These are phyloP conservation scores for Mycalesis mineus DNA, from an alignment of 2,888 invertebrate species.

Conservation along the genomic window DNA sequence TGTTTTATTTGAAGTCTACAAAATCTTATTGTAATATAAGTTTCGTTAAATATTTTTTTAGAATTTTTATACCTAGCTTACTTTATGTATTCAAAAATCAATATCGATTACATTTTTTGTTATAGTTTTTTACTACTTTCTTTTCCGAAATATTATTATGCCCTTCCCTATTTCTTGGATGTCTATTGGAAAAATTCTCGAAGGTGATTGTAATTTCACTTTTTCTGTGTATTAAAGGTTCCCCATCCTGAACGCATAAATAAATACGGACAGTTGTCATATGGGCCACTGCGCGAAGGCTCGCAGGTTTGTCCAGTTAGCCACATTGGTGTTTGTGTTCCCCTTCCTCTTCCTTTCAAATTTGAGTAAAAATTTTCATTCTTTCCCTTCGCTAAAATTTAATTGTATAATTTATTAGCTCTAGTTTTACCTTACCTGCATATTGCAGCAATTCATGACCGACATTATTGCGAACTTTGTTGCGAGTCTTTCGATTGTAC, in stretches of 20 bases:
- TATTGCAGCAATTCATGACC: conserved; percentile 53
- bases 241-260: conserved; percentile 80
- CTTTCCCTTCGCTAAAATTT: conserved; percentile 16
- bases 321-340: conserved; percentile 75
- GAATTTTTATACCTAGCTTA: conserved; percentile 19
- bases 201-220: conserved; percentile 58
- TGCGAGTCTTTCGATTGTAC: conserved; percentile 7
- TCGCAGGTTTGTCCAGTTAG: conserved; percentile 80
- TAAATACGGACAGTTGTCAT: conserved; percentile 82
- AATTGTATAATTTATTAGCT: conserved; percentile 10
- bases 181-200: conserved; percentile 39
- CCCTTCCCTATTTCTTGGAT: conserved; percentile 59
- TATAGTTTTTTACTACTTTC: conserved; percentile 51
- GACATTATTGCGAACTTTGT: conserved; percentile 6
- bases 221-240: conserved; percentile 82
- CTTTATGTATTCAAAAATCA: conserved; percentile 24
- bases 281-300: conserved; percentile 83
- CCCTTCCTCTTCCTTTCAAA: conserved; percentile 61
- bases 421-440: conserved; percentile 37
- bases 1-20: conserved; percentile 17
- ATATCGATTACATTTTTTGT: conserved; percentile 42
- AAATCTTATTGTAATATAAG: conserved; percentile 30
- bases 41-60: conserved; percentile 11
- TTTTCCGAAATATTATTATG: conserved; percentile 38
- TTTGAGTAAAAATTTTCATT: conserved; percentile 33